Evolutionary conservation across 1,140 invertebrate genomes (phyloP).

Genomic region (Drosophila ogumai): DNA sequence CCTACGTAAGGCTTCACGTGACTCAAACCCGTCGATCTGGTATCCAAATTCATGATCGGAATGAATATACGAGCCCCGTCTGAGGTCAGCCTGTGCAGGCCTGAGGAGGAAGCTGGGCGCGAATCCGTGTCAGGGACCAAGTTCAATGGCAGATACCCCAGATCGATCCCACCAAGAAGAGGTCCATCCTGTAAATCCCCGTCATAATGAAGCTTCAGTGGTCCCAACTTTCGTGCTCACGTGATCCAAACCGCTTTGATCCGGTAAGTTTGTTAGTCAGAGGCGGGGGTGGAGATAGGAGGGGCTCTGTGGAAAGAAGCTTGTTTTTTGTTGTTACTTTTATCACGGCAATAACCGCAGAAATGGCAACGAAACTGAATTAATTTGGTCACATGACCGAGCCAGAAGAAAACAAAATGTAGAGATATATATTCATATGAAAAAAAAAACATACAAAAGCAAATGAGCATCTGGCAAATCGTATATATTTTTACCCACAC

Average conservation of each 20-base stretch:
- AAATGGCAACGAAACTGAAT: conserved; percentile 51
- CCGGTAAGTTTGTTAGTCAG: background rate
- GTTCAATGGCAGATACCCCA: conserved; percentile 53
- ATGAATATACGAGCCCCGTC: conserved; percentile 40
- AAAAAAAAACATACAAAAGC: conserved; percentile 22
- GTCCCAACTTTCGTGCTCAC: conserved; percentile 28
- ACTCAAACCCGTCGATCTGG: conserved; percentile 47
- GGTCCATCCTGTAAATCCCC: background rate
- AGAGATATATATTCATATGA: conserved; percentile 28
- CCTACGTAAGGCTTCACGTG: conserved; percentile 72
- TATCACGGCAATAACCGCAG: conserved; percentile 51
- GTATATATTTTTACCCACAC: conserved; percentile 23
- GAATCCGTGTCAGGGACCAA: conserved; percentile 68
- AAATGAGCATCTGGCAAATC: conserved; percentile 30
- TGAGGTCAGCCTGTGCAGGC: conserved; percentile 50
- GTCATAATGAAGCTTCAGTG: background rate
- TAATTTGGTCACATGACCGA: conserved; percentile 75
- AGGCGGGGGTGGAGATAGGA: background rate
- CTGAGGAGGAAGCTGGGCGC: conserved; percentile 40
- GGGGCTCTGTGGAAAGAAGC: conserved; percentile 16
- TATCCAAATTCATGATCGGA: conserved; percentile 40
- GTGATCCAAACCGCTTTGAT: conserved; percentile 45
- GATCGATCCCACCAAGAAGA: background rate
- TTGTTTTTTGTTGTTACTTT: conserved; percentile 37
- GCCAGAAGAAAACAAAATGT: conserved; percentile 43